Evolutionary conservation across 2,113 vertebrate species (phyloP).

Genomic region (Mus pahari): DNA sequence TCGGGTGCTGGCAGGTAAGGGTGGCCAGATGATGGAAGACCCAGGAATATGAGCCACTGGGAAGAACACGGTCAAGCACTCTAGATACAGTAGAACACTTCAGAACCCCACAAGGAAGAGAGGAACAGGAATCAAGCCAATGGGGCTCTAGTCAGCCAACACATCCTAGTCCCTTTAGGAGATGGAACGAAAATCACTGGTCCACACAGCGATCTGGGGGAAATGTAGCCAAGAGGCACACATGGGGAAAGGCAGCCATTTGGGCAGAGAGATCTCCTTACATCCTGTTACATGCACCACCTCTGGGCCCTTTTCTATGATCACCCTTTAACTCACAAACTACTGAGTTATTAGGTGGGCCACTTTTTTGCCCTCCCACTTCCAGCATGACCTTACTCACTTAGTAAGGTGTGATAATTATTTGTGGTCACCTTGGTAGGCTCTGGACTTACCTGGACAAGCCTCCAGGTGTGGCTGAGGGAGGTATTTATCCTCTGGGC

Average conservation of each 20-base stretch:
- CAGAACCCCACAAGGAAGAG: no score
- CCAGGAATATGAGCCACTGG: not conserved
- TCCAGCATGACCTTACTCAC: not conserved
- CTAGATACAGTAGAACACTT: rapidly evolving
- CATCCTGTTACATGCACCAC: no score
- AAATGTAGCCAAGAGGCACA: not conserved
- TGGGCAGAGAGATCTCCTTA: not conserved
- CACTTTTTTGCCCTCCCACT: not conserved
- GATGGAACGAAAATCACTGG: not conserved
- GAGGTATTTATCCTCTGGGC: not conserved
- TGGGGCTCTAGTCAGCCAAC: not conserved
- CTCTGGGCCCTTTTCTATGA: not conserved
- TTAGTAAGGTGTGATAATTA: not conserved
- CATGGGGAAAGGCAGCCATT: not conserved
- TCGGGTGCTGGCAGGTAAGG: not conserved
- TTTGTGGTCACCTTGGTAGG: not conserved
- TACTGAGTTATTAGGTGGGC: not conserved
- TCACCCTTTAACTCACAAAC: not conserved
- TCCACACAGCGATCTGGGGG: rapidly evolving
- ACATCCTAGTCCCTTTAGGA: not conserved
- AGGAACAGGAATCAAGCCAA: not conserved
- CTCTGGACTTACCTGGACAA: not conserved
- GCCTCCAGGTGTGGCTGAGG: no score
- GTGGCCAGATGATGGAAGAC: not conserved
- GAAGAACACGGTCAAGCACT: rapidly evolving